Conservation (phyloP, 2,797 vertebrate genomes). For the Tamandua tetradactyla region DNA sequence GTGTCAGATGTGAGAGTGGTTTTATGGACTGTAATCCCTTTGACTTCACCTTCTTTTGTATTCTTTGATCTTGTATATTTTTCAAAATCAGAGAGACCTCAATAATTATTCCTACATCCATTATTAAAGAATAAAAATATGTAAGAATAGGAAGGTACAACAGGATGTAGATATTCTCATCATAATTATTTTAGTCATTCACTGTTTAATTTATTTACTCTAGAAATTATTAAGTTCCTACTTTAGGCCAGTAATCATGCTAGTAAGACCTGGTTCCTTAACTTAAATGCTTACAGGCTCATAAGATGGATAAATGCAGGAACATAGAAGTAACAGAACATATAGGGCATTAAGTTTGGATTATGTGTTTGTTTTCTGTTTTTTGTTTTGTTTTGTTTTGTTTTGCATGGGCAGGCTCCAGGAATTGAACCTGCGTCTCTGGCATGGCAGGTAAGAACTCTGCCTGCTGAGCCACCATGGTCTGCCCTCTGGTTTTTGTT, state of each 20-base stretch:
- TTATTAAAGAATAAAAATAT: neutral
- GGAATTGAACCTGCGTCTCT: no score
- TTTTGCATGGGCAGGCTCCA: no score
- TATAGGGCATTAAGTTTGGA: neutral
- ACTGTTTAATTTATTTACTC: neutral
- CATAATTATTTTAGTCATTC: neutral
- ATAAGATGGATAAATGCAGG: rapidly evolving
- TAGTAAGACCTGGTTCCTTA: rapidly evolving
- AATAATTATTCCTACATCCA: rapidly evolving
- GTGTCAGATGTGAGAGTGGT: no score
- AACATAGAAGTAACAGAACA: neutral
- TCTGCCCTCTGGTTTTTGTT: no score
- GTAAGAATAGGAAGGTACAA: neutral
- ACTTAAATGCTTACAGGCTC: rapidly evolving
- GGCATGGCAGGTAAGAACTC: no score
- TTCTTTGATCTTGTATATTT: rapidly evolving
- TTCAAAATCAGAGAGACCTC: neutral
- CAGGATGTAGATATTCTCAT: neutral
- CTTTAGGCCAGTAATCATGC: rapidly evolving
- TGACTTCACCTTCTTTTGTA: no score
- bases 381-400: no score
- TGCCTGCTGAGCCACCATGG: no score
- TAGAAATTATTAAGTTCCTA: no score
- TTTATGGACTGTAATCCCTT: no score
- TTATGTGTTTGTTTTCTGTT: neutral